Base-by-base conservation (phyloP, 1,140 invertebrate genomes). In the Camponotus floridanus region DNA sequence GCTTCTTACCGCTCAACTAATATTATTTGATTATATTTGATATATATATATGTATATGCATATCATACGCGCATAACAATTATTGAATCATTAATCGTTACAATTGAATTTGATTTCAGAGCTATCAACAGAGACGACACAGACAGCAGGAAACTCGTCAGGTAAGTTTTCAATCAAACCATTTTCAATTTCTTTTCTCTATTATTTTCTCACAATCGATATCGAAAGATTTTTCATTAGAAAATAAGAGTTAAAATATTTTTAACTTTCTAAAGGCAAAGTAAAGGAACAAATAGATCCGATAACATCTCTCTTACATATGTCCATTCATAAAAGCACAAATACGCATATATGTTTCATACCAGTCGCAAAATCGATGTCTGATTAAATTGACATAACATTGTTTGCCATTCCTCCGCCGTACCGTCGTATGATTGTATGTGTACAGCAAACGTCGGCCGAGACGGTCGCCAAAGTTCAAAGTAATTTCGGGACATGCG, bases 401-500 rank as follows among this genome's bases (percentile, higher is more conserved):
- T 74, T 83, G 79, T 83, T 83, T 83, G 79, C 36, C 51, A 67
- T 81, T 81, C 42, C 68, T 83, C 57, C 7, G n/a, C 42, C 62
- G 68, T 83, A 74, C 48, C 39, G 26, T 51, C 15, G 48, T 51
- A 51, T 31, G 55, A 55, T 61, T 83, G 78, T 61, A 45, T 80
- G 65, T 70, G 48, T 57, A 74, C 13, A 39, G 79, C 39, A 83
- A 83, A 83, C 79, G 68, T 83, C 55, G 68, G 18, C 39, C 55
- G 31, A 83, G 79, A 83, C 51, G 36, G 79, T 83, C 79, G 57
- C 68, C 61, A 83, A 83, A 83, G 79, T 83, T 74, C 79, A 83
- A 83, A 83, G 79, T 83, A 83, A 73, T 86, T 83, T 85, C 59
- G 45, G 70, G 36, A 55, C 67, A 61, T 42, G 55, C 85, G 48